Conservation (phyloP, 2,113 vertebrate genomes). For the Hippocampus zosterae region DNA sequence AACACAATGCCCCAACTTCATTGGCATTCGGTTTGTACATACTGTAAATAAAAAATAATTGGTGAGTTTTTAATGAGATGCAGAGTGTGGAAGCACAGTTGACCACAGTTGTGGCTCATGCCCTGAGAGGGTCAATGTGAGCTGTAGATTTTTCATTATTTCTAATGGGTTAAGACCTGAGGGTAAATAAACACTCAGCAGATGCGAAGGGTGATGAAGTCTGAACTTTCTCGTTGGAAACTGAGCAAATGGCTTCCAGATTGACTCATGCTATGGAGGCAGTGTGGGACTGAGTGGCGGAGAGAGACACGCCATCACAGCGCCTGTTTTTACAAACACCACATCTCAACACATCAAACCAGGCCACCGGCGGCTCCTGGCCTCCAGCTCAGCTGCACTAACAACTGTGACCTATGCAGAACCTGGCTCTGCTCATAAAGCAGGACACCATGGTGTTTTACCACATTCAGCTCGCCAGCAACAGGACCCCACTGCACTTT, state of each 20-base stretch:
- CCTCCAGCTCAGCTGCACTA: conserved; percentile 60
- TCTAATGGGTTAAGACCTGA: conserved; percentile 53
- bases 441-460: conserved; percentile 50
- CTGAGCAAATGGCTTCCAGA: conserved; percentile 65
- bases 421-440: conserved; percentile 55
- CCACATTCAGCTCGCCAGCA: conserved; percentile 32
- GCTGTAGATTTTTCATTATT: conserved; percentile 38
- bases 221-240: conserved; percentile 52
- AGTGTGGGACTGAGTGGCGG: conserved; percentile 11
- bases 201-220: conserved; percentile 57
- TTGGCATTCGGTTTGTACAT: no score
- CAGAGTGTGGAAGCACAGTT: neutral
- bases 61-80: neutral
- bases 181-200: conserved; percentile 67
- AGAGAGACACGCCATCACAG: conserved; percentile 53
- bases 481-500: conserved; percentile 43
- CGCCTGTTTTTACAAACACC: conserved; percentile 56
- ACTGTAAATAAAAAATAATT: no score
- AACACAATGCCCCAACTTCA: no score
- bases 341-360: conserved; percentile 46
- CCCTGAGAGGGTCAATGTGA: conserved; percentile 20
- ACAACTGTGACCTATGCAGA: conserved; percentile 48
- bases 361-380: conserved; percentile 15
- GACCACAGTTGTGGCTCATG: neutral
- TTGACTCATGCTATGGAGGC: conserved; percentile 35